Percentiles rank a stretch among this genome's conserved stretches.
Conservation (phyloP, 1,140 invertebrate genomes). For the Lanistes nyassanus region DNA sequence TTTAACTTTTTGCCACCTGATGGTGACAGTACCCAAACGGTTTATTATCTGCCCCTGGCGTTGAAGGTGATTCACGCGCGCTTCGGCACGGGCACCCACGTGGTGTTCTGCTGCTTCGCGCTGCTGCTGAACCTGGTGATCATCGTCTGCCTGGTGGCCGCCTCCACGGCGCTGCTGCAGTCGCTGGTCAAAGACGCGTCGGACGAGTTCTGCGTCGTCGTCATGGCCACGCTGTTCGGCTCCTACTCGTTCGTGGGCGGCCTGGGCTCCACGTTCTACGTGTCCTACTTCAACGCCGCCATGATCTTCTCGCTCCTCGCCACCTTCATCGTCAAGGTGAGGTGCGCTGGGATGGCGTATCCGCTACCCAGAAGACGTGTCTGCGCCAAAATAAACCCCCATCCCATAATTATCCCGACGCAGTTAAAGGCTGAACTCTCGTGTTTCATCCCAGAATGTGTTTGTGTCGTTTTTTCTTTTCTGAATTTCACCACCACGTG, state of each 20-base stretch:
- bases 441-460: no score
- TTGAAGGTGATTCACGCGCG: slow-evolving; percentile 63
- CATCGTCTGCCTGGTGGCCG: slow-evolving; percentile 45
- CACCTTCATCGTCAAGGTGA: slow-evolving; percentile 41
- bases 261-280: slow-evolving; percentile 66
- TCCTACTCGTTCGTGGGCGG: slow-evolving; percentile 66
- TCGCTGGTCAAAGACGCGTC: slow-evolving; percentile 46
- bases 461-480: no score
- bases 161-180: slow-evolving; percentile 49
- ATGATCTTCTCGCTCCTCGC: slow-evolving; percentile 60
- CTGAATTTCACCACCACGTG: no score
- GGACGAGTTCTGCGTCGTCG: slow-evolving; percentile 53
- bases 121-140: slow-evolving; percentile 63
- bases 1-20: neutral
- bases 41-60: neutral
- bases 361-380: no score
- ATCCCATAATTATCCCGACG: no score
- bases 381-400: no score
- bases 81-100: slow-evolving; percentile 59
- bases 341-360: neutral
- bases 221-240: slow-evolving; percentile 56
- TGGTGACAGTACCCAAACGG: neutral
- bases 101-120: slow-evolving; percentile 60
- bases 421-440: no score
- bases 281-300: slow-evolving; percentile 67